Evolutionary conservation across 2,113 vertebrate genomes (phyloP), one percentile per base, ranked within the genome.

Genomic region (Pomatorhinus ruficollis): DNA sequence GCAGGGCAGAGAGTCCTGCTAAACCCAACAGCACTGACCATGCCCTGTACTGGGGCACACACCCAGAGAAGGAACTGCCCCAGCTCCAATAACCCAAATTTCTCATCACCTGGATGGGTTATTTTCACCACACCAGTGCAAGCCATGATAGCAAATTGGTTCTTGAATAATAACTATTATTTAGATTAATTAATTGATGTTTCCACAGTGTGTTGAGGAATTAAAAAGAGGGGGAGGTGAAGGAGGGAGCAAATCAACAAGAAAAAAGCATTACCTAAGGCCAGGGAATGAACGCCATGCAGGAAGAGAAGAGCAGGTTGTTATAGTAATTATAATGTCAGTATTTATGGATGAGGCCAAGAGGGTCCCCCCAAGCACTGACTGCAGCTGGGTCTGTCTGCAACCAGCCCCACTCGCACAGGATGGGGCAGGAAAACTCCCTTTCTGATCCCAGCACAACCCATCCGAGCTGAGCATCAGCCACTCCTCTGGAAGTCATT

Each of bases 151-250:
- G n/a, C 44, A 89, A 65, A 72, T 59, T n/a, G 0, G 44, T 65
- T 81, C 56, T 50, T 56, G 52, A 81, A 78, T 78, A 90, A 74
- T 69, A 89, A 42, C 60, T 59, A 20, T 44, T 90, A 71, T 35
- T 93, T 53, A 47, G 31, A 80, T 80, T 83, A 87, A 95, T 90
- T 90, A 93, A 95, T 79, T 89, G 50, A 61, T 72, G 59, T 65
- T 90, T 74, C 76, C 72, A 83, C 39, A 13, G 42, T 3, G 31
- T 22, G 44, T 54, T 77, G 68, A 66, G 68, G 76, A 94, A 90
- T 69, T 80, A 49, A 77, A 72, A 80, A 70, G 64, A 83, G 8
- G 23, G 25, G 23, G n/a, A 49, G 35, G 15, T 19, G 30, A 87
- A 87, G 53, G 68, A 89, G 11, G 39, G 33, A 70, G 22, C 35